phyloP scores from a whole-genome alignment of 2,888 invertebrate genomes.

The Drosophila planitibia region DNA sequence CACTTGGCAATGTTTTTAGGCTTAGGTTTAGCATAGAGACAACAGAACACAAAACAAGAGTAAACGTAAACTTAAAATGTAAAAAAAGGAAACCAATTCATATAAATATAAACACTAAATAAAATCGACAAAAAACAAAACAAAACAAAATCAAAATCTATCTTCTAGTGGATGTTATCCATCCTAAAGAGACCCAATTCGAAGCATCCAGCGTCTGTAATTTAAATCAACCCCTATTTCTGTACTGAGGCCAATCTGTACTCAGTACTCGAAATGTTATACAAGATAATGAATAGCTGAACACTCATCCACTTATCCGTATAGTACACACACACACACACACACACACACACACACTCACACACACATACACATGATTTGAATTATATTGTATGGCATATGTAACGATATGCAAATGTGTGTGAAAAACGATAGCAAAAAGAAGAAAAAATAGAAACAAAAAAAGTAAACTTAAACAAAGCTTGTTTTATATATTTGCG shows the following conservation, averaged over 20 bases:
- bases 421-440: slow-evolving; percentile 31
- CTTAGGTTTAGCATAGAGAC: slow-evolving; percentile 68
- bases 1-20: slow-evolving; percentile 62
- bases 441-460: slow-evolving; percentile 12
- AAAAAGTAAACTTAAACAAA: slow-evolving; percentile 36
- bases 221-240: slow-evolving; percentile 17
- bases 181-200: neutral
- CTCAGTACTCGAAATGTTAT: slow-evolving; percentile 30
- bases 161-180: slow-evolving; percentile 3
- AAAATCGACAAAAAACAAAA: slow-evolving; percentile 34
- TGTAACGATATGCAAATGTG: slow-evolving; percentile 54
- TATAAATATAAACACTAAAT: slow-evolving; percentile 36
- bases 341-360: slow-evolving; percentile 12
- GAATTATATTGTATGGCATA: slow-evolving; percentile 41
- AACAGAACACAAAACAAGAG: slow-evolving; percentile 24
- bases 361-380: slow-evolving; percentile 18
- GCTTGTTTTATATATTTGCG: slow-evolving; percentile 47
- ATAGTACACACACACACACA: slow-evolving; percentile 2
- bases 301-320: slow-evolving; percentile 9
- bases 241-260: slow-evolving; percentile 31
- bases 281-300: slow-evolving; percentile 29
- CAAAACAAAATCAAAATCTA: slow-evolving; percentile 12
- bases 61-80: slow-evolving; percentile 40
- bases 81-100: slow-evolving; percentile 44
- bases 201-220: slow-evolving; percentile 3